phyloP scores from a whole-genome alignment of 1,140 invertebrate species.

The Maniola jurtina region DNA sequence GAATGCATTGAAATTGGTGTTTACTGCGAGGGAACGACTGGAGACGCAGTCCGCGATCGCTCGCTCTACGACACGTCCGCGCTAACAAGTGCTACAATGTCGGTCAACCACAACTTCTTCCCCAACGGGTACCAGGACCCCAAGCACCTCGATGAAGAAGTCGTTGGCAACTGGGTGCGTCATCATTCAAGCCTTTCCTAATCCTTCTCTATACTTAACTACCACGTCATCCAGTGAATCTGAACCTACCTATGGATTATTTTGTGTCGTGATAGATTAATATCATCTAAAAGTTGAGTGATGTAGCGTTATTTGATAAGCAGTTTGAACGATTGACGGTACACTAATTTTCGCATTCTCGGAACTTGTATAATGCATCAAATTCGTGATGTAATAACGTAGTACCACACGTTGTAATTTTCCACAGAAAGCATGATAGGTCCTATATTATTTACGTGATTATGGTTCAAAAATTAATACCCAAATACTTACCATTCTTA shows the following conservation, averaged over 20 bases:
- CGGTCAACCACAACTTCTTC: slow-evolving; percentile 72
- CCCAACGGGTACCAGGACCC: slow-evolving; percentile 75
- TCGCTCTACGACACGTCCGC: slow-evolving; percentile 58
- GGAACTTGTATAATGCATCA: slow-evolving; percentile 49
- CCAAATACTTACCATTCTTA: too few relatives aligned
- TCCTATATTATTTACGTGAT: background rate
- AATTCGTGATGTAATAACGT: slow-evolving; percentile 63
- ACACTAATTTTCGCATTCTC: slow-evolving; percentile 55
- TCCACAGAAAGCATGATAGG: background rate
- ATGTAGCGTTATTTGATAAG: slow-evolving; percentile 19
- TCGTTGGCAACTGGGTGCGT: slow-evolving; percentile 74
- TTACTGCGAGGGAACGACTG: slow-evolving; percentile 65
- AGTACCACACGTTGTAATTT: slow-evolving; percentile 26
- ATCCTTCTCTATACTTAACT: background rate
- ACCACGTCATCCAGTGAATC: background rate
- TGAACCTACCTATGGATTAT: background rate
- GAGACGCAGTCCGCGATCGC: slow-evolving; percentile 69
- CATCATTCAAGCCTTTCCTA: slow-evolving; percentile 18
- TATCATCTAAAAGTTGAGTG: background rate
- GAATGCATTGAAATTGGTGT: slow-evolving; percentile 74
- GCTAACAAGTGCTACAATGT: slow-evolving; percentile 56
- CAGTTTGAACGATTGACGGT: slow-evolving; percentile 19
- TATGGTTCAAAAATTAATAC: too few relatives aligned
- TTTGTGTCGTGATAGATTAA: background rate
- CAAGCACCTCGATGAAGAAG: slow-evolving; percentile 71